Conservation (phyloP, 1,140 invertebrate genomes). For the Odontomachus brunneus region DNA sequence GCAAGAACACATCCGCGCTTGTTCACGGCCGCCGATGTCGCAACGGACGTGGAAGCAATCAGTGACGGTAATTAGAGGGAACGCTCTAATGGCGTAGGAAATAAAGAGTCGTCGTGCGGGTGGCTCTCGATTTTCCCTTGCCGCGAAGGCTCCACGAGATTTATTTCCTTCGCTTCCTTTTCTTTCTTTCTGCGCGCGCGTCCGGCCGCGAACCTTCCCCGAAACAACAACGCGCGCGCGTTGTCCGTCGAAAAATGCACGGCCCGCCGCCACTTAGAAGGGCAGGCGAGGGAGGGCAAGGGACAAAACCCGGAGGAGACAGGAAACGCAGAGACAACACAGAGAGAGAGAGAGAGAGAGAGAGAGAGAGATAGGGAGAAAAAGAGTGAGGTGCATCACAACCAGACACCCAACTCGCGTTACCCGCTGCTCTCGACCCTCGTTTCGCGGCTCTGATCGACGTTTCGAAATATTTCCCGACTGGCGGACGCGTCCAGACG, state of each 20-base stretch:
- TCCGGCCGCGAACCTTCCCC: not conserved
- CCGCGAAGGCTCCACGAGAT: too few relatives aligned
- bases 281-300: not conserved
- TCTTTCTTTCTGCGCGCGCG: not conserved
- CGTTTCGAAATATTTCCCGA: conserved; percentile 79
- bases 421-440: conserved; percentile 68
- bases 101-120: not conserved
- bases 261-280: conserved; percentile 33
- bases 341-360: too few relatives aligned
- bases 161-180: not conserved
- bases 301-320: conserved; percentile 35
- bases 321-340: not conserved
- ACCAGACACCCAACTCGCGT: conserved; percentile 53
- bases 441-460: conserved; percentile 76
- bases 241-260: not conserved
- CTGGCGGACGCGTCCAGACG: conserved; percentile 80
- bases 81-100: not conserved
- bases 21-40: not conserved
- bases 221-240: not conserved
- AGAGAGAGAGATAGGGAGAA: too few relatives aligned
- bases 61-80: conserved; percentile 20
- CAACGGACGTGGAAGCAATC: conserved; percentile 10
- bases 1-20: not conserved
- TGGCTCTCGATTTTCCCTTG: too few relatives aligned
- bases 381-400: conserved; percentile 50